Conservation (phyloP, 1,140 invertebrate species). For the Copidosoma floridanum region DNA sequence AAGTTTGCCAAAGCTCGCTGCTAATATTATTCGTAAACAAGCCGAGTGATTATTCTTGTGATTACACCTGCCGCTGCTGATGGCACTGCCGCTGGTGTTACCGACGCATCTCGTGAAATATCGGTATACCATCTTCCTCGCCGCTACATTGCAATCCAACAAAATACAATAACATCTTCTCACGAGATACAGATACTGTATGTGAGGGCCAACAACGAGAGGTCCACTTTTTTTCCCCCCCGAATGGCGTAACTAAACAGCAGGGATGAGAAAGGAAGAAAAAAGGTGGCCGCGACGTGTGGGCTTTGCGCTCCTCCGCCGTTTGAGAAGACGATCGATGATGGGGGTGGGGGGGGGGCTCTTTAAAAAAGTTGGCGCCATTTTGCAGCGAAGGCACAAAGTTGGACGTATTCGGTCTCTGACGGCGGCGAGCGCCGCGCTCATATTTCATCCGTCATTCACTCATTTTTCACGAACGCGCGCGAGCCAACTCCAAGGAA, state of each 20-base stretch:
- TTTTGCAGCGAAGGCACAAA: constrained; percentile 10
- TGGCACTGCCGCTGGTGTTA: no score
- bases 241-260: neutral
- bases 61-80: constrained; percentile 30
- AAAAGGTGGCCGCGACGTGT: neutral
- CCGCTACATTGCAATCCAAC: no score
- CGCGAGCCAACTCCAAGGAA: constrained; percentile 19
- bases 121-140: no score
- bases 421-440: constrained; percentile 25
- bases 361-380: constrained; percentile 31
- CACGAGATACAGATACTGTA: no score
- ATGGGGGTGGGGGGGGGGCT: neutral
- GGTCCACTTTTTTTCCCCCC: no score
- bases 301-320: no score
- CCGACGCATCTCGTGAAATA: no score
- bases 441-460: constrained; percentile 39
- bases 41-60: constrained; percentile 39
- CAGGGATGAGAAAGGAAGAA: neutral
- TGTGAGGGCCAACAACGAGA: no score
- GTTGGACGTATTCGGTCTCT: constrained; percentile 32
- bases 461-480: constrained; percentile 37
- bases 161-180: no score
- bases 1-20: constrained; percentile 35
- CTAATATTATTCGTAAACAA: constrained; percentile 42
- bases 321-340: constrained; percentile 15